Evolutionary conservation across 2,113 vertebrate species (phyloP), one percentile per base, ranked within the genome.

Genomic region (Labeo rohita): DNA sequence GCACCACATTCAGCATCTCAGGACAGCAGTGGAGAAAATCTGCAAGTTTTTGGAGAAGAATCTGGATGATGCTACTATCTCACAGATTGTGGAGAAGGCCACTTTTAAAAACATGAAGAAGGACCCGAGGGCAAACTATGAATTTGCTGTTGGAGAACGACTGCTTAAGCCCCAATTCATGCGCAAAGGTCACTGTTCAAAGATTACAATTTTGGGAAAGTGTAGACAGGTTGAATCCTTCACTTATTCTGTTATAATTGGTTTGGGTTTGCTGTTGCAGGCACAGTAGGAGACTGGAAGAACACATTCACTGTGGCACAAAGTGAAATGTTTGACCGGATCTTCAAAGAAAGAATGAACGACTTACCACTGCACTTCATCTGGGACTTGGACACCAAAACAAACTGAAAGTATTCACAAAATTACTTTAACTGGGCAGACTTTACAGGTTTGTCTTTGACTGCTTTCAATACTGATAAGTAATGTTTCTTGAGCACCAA

Each of bases 21-120:
- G 36, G 59, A 75, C 80, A 18, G 91, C 89, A 0, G 90, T 95
- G 34, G 85, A 72, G 5, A 89, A 84, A 63, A 91, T 95, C 79
- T 91, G 90, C 70, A 36, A 1, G 5, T 95, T 95, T 83, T 83
- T 95, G 18, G 93, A 89, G 2, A 89, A 92, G 72, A 86, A 90
- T 23, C 88, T 95, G 52, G 89, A 90, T 52, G 92, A 93, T 0
- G 76, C 75, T 12, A 89, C 80, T 18, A 18, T 94, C 8, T 66
- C 90, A 4, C 78, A 76, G 8, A 88, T 94, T 6, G 91, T 92
- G 4, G 90, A 93, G 45, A 93, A 93, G 61, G 85, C 92, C 2
- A 93, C 90, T n/a, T 95, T 95, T 36, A 81, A 86, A 0, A 93
- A 63, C 79, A 95, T 95, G 94, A 90, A 85, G 86, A 89, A 89